phyloP scores from a whole-genome alignment of 2,888 invertebrate species.

The Synanthedon formicaeformis region DNA sequence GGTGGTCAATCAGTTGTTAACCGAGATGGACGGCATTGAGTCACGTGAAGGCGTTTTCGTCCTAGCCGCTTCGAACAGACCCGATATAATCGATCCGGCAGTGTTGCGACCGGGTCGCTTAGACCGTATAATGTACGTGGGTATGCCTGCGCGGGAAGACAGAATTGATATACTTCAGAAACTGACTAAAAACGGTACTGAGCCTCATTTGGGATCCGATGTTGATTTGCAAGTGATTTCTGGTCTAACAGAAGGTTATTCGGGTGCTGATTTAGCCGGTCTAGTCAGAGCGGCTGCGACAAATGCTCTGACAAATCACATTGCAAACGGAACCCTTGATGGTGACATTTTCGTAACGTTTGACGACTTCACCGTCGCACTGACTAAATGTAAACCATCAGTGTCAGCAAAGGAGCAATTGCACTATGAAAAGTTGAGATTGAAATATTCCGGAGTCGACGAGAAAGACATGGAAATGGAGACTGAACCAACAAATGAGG shows the following conservation, averaged over 20 bases:
- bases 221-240: slow-evolving; percentile 82
- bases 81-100: slow-evolving; percentile 97
- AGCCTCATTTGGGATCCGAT: slow-evolving; percentile 80
- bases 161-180: slow-evolving; percentile 89
- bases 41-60: slow-evolving; percentile 92
- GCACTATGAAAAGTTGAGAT: slow-evolving; percentile 80
- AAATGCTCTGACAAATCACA: slow-evolving; percentile 81
- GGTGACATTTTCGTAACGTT: slow-evolving; percentile 73
- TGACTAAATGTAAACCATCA: slow-evolving; percentile 87
- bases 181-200: slow-evolving; percentile 88
- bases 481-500: slow-evolving; percentile 55
- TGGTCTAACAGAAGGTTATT: slow-evolving; percentile 79
- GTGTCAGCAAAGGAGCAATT: slow-evolving; percentile 83
- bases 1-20: slow-evolving; percentile 96
- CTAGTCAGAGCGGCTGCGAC: slow-evolving; percentile 90
- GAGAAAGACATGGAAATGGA: slow-evolving; percentile 71
- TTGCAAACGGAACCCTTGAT: slow-evolving; percentile 66
- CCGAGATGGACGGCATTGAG: slow-evolving; percentile 98
- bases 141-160: slow-evolving; percentile 83
- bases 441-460: slow-evolving; percentile 72
- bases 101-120: slow-evolving; percentile 89
- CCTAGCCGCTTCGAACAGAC: slow-evolving; percentile 96
- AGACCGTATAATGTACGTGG: slow-evolving; percentile 91
- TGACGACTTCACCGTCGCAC: slow-evolving; percentile 82
- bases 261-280: slow-evolving; percentile 94